Percentiles rank a stretch among this genome's conserved stretches.
Conservation (phyloP, 2,888 invertebrate species). For the Cephus sareptanus region DNA sequence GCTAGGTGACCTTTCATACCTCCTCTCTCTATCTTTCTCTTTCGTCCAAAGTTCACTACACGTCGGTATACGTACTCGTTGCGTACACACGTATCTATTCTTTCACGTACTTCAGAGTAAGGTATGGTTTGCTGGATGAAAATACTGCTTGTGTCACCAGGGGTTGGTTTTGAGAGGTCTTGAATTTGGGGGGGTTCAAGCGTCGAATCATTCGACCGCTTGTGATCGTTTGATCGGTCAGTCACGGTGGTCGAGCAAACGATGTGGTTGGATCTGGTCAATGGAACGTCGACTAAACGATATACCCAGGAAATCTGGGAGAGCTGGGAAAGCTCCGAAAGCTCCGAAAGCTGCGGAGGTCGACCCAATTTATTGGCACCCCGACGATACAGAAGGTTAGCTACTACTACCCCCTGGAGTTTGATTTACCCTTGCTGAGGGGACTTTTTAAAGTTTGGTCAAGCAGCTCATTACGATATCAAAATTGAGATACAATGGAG, state of each 20-base stretch:
- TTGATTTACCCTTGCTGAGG: neutral
- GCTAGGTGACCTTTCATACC: neutral
- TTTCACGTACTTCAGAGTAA: neutral
- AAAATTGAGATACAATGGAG: neutral
- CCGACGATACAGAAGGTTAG: neutral
- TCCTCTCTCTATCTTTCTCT: neutral
- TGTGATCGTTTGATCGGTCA: constrained; percentile 11
- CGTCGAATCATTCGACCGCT: neutral
- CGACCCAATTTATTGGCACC: neutral
- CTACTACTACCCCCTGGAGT: neutral
- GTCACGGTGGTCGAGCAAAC: constrained; percentile 29
- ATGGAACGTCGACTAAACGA: neutral
- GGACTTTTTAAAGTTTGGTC: neutral
- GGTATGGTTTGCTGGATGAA: neutral
- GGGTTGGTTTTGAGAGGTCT: neutral
- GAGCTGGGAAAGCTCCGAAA: neutral
- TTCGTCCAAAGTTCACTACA: neutral
- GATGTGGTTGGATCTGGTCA: constrained; percentile 32
- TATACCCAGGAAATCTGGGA: neutral
- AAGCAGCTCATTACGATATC: neutral
- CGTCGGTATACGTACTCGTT: neutral
- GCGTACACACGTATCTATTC: neutral
- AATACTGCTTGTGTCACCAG: neutral
- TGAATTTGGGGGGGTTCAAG: neutral
- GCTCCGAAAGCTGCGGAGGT: neutral